Conservation (phyloP, 1,140 invertebrate species). For the Drosophila lini region DNA sequence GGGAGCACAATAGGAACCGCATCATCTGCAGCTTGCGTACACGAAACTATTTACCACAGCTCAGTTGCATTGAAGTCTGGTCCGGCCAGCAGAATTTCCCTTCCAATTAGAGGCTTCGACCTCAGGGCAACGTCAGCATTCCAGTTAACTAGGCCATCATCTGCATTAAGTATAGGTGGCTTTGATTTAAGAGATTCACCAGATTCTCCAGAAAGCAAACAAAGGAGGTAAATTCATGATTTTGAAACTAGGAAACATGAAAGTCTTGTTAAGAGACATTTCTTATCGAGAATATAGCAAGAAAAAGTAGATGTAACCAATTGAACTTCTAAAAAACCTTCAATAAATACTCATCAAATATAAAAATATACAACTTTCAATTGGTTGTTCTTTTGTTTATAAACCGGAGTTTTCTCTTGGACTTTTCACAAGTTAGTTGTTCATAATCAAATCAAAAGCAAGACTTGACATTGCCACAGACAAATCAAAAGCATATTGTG, state of each 20-base stretch:
- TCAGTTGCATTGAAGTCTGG: not conserved
- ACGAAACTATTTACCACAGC: conserved; percentile 2
- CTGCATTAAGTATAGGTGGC: not conserved
- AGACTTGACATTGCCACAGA: not conserved
- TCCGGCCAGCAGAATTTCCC: not conserved
- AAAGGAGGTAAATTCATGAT: not conserved
- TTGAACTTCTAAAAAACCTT: too few relatives aligned
- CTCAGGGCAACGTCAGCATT: conserved; percentile 10
- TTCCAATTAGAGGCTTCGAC: conserved; percentile 4
- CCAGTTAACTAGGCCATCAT: conserved; percentile 3
- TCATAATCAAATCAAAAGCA: not conserved
- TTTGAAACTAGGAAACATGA: not conserved
- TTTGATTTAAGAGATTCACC: not conserved
- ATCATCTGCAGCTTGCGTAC: conserved; percentile 1
- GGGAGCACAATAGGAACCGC: conserved; percentile 16
- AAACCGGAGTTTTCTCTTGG: not conserved
- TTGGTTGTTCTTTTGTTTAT: not conserved
- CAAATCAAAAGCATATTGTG: not conserved
- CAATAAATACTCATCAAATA: not conserved
- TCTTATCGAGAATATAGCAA: not conserved
- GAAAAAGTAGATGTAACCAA: accelerated
- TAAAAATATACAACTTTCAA: not conserved
- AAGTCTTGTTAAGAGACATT: not conserved
- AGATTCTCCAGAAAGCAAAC: not conserved
- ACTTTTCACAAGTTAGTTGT: not conserved